phyloP scores from a whole-genome alignment of 2,113 vertebrate genomes.

The Callionymus lyra region DNA sequence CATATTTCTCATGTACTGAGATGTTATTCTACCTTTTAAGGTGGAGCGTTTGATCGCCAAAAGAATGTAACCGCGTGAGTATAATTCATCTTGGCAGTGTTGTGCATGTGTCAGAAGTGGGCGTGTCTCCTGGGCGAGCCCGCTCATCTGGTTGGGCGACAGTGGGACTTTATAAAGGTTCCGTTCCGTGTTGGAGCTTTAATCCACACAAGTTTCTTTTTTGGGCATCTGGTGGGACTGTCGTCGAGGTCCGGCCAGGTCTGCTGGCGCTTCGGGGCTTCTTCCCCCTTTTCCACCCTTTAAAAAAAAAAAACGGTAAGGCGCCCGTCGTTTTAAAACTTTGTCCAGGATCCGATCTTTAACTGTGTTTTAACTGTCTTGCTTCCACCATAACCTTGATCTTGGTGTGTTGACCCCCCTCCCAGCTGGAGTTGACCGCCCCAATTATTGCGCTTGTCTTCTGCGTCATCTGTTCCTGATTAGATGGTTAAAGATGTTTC shows the following conservation, averaged over 20 bases:
- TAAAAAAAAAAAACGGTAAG: too few species aligned
- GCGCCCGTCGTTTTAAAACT: too few species aligned
- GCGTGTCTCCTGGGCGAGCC: constrained; percentile 26
- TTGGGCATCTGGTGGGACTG: constrained; percentile 11
- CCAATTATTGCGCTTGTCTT: too few species aligned
- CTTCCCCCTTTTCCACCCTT: too few species aligned
- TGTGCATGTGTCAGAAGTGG: constrained; percentile 24
- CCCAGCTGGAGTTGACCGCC: too few species aligned
- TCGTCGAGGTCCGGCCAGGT: constrained; percentile 9
- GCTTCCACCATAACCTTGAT: not conserved
- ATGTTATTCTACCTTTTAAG: not conserved
- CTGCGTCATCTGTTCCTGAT: too few species aligned
- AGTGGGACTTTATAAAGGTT: constrained; percentile 50
- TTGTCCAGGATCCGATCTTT: too few species aligned
- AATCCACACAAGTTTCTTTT: constrained; percentile 25
- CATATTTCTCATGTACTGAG: too few species aligned
- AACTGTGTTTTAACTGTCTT: constrained; percentile 1
- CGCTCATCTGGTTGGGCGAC: constrained; percentile 53
- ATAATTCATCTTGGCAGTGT: constrained; percentile 58
- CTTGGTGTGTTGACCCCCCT: too few species aligned
- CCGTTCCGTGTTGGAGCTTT: not conserved
- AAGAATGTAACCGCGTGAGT: constrained; percentile 20
- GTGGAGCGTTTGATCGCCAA: constrained; percentile 16
- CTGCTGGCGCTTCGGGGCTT: constrained; percentile 1
- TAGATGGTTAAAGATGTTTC: too few species aligned